A percentile compares a stretch with the other conserved stretches of the same genome.
Evolutionary conservation across 2,888 invertebrate genomes (phyloP).

Genomic region (Amorpha juglandis): DNA sequence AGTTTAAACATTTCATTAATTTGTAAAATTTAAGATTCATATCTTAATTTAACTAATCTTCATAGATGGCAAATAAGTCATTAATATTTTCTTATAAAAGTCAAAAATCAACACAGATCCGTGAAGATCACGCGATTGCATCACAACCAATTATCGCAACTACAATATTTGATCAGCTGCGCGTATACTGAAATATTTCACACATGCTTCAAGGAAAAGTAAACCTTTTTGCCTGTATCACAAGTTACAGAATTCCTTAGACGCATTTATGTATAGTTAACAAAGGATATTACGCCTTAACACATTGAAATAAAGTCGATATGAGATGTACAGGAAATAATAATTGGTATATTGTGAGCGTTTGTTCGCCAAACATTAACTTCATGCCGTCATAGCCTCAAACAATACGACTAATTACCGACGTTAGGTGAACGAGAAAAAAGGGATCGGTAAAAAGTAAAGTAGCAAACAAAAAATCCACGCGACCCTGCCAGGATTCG

Average conservation of each 20-base stretch:
- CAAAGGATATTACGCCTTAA: conserved; percentile 55
- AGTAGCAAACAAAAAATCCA: conserved; percentile 40
- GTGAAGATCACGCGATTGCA: conserved; percentile 78
- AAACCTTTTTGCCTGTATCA: conserved; percentile 23
- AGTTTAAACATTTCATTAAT: not conserved
- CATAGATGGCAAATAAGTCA: not conserved
- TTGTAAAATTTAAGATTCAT: not conserved
- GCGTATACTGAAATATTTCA: conserved; percentile 60
- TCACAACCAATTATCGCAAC: conserved; percentile 81
- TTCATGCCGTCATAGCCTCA: conserved; percentile 59
- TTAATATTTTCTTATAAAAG: conserved; percentile 37
- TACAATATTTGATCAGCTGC: conserved; percentile 84
- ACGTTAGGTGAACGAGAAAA: conserved; percentile 49
- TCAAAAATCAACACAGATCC: conserved; percentile 44
- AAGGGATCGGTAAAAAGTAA: conserved; percentile 34
- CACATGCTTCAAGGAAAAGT: conserved; percentile 37
- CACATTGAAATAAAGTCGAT: conserved; percentile 9
- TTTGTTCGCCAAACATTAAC: conserved; percentile 70
- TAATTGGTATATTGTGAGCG: conserved; percentile 53
- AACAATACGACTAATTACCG: conserved; percentile 67
- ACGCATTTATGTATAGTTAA: conserved; percentile 26
- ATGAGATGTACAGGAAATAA: conserved; percentile 31
- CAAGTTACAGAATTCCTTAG: conserved; percentile 41
- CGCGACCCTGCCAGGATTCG: conserved; percentile 86
- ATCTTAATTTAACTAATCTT: too few relatives aligned